These are phyloP conservation scores for Polia nebulosa DNA, from an alignment of 2,888 invertebrate genomes.

Conservation along the genomic window DNA sequence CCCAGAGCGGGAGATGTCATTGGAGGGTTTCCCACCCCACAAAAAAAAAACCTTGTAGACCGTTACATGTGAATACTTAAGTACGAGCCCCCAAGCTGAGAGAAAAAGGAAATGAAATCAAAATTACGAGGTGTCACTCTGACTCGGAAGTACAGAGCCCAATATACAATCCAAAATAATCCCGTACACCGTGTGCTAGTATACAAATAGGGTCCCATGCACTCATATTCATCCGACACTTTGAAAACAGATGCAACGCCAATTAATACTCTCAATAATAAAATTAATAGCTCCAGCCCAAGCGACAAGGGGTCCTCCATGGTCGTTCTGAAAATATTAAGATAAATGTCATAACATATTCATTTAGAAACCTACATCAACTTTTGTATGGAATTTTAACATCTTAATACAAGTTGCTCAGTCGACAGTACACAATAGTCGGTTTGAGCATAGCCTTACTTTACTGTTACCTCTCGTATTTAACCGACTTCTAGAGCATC, in stretches of 20 bases:
- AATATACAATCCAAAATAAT: conserved; percentile 76
- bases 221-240: conserved; percentile 60
- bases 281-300: conserved; percentile 72
- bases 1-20: too few species aligned
- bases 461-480: too few species aligned
- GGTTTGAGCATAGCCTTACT: too few species aligned
- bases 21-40: too few species aligned
- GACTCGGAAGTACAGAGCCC: conserved; percentile 11
- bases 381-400: background rate
- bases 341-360: background rate
- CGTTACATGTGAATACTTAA: too few species aligned
- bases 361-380: background rate
- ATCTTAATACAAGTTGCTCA: background rate
- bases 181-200: conserved; percentile 78
- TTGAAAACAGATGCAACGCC: conserved; percentile 79
- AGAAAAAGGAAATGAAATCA: background rate
- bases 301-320: conserved; percentile 78
- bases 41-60: too few species aligned
- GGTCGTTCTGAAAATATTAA: conserved; percentile 75
- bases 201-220: conserved; percentile 76
- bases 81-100: too few species aligned
- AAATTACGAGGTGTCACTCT: too few species aligned
- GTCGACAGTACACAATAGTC: too few species aligned
- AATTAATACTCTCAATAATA: conserved; percentile 72
- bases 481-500: background rate